These are phyloP conservation scores for Diadema setosum DNA, from an alignment of 35 echinoderm and acorn worm species.

Conservation along the genomic window DNA sequence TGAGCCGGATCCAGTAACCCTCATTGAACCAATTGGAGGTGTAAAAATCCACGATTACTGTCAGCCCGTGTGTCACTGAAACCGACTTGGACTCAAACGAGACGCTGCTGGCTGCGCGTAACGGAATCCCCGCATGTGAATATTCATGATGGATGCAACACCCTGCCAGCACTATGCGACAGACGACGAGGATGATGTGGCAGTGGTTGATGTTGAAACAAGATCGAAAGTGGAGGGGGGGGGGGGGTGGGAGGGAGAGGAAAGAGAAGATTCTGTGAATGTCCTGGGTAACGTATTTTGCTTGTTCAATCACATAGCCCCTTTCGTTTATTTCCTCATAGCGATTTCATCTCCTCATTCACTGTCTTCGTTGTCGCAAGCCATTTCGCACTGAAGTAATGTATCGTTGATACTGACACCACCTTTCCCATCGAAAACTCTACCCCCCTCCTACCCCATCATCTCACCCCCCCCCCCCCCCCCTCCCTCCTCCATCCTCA, in stretches of 20 bases:
- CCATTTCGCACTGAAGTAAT: too few species aligned
- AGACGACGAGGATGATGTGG: not conserved
- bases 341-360: too few species aligned
- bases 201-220: not conserved
- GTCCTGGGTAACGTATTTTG: too few species aligned
- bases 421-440: too few species aligned
- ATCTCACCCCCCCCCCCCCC: not conserved
- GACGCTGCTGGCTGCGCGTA: not conserved
- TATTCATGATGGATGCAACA: not conserved
- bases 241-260: not conserved
- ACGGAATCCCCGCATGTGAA: not conserved
- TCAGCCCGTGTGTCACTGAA: not conserved
- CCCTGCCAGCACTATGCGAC: not conserved
- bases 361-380: too few species aligned
- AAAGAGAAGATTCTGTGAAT: too few species aligned
- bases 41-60: not conserved
- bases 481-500: not conserved
- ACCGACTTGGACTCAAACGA: not conserved
- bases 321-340: too few species aligned
- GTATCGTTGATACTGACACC: too few species aligned
- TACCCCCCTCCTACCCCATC: not conserved
- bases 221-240: too few species aligned
- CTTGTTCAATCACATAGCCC: too few species aligned
- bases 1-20: not conserved
- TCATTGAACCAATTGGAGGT: constrained; percentile 10